Conservation (phyloP, 2,113 vertebrate genomes). For the Hydropotes inermis region DNA sequence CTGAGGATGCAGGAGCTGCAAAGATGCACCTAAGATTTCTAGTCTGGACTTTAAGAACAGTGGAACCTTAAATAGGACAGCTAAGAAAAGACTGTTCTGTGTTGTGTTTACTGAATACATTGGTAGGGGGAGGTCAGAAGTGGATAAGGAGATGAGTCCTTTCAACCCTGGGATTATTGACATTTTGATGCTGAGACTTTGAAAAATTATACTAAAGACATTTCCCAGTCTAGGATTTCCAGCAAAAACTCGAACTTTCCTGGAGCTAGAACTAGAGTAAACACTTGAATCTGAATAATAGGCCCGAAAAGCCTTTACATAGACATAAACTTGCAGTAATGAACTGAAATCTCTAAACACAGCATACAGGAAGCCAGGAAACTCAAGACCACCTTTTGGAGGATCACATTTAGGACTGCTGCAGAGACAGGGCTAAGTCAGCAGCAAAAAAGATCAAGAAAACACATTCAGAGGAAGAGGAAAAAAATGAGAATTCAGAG, state of each 20-base stretch:
- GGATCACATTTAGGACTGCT: background rate
- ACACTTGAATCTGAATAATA: background rate
- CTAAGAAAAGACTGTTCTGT: background rate
- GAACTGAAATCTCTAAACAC: background rate
- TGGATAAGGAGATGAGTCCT: background rate
- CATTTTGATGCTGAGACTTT: background rate
- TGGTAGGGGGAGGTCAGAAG: background rate
- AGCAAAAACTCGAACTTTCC: background rate
- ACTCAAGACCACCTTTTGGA: background rate
- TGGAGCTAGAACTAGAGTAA: background rate
- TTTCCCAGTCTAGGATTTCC: background rate
- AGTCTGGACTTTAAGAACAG: background rate
- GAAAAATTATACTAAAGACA: background rate
- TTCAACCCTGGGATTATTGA: background rate
- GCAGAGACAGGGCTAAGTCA: background rate
- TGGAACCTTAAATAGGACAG: background rate
- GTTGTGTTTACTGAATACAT: background rate
- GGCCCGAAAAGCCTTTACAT: background rate
- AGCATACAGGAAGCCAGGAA: background rate
- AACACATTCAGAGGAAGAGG: background rate
- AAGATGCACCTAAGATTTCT: background rate
- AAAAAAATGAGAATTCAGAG: background rate
- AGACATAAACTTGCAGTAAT: background rate
- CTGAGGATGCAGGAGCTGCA: background rate
- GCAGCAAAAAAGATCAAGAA: background rate